Evolutionary conservation across 2,113 vertebrate genomes (phyloP), one percentile per base, ranked within the genome.

Genomic region (Myrmecobius fasciatus): DNA sequence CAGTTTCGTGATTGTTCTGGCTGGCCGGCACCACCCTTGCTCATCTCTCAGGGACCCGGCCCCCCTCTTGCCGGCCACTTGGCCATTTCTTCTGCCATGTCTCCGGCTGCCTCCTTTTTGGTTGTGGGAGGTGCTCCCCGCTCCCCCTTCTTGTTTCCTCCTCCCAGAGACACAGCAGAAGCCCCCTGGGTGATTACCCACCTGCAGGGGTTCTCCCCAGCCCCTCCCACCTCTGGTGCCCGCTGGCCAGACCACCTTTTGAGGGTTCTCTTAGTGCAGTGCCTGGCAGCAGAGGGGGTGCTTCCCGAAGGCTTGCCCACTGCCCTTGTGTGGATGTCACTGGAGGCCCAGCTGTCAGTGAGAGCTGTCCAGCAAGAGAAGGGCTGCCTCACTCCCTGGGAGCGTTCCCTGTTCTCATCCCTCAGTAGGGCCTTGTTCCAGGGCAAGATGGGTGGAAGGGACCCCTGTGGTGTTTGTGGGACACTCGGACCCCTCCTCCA

Each of bases 61-160:
- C 22, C 53, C 53, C 53, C 3, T 0, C 54, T 25, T 56, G 54
- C 26, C 8, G 25, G 25, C 25, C 24, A 54, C 17, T 53, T 24
- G 20, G 20, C 52, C 52, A 52, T 53, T 53, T 53, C 53, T 53
- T 53, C 53, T 53, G 53, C 53, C 22, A 17, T 1, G 53, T 6
- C 53, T 25, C 53, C 8, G 53, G 54, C 14, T 0, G 8, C 11
- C 36, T 36, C 53, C 60, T 14, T 36, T 60, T 67, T 31, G 56
- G 31, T 36, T 25, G 1, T 3, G 0, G 2, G 26, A 31, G 7
- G 31, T 7, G 1, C 49, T 51, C 6, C 51, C 47, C 0, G 10
- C 25, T 28, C 89, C 43, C 24, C 36, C 49, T 46, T 10, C 25
- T 46, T 48, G 24, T 26, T 51, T 36, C 53, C 52, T 51, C 12